phyloP scores from a whole-genome alignment of 2,797 vertebrate genomes.

The Arrhamphus sclerolepis region DNA sequence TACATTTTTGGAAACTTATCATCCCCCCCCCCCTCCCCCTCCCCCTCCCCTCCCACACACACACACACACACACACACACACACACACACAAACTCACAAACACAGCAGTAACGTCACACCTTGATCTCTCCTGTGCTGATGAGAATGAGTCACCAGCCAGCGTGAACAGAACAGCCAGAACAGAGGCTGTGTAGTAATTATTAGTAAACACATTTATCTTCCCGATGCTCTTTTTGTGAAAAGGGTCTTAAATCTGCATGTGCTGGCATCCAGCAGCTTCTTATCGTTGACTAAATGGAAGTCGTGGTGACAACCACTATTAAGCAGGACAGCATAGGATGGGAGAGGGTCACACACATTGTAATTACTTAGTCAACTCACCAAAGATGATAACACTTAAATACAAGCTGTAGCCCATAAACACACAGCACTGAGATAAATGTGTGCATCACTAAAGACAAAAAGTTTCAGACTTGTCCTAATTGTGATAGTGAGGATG shows the following conservation, averaged over 20 bases:
- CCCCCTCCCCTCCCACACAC: too few relatives aligned
- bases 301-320: conserved; percentile 85
- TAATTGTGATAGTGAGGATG: conserved; percentile 1
- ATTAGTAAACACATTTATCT: conserved; percentile 76
- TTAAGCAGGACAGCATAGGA: conserved; percentile 81
- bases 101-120: conserved; percentile 47
- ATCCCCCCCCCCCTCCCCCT: conserved; percentile 10
- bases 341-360: conserved; percentile 72
- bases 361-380: conserved; percentile 84
- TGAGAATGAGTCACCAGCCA: conserved; percentile 64
- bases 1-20: too few relatives aligned
- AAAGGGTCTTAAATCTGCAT: conserved; percentile 66
- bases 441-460: conserved; percentile 30
- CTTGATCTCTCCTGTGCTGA: conserved; percentile 36
- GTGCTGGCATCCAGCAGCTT: conserved; percentile 72
- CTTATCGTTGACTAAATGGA: conserved; percentile 86
- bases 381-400: conserved; percentile 68
- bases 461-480: conserved; percentile 20
- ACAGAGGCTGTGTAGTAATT: conserved; percentile 58
- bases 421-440: conserved; percentile 29
- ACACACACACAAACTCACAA: conserved; percentile 7
- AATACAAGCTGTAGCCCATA: conserved; percentile 67
- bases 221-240: conserved; percentile 53
- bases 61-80: conserved; percentile 16
- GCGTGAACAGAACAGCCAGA: conserved; percentile 48